Evolutionary conservation across 2,113 vertebrate species (phyloP), one percentile per base, ranked within the genome.

Genomic region (Pleuronectes platessa): DNA sequence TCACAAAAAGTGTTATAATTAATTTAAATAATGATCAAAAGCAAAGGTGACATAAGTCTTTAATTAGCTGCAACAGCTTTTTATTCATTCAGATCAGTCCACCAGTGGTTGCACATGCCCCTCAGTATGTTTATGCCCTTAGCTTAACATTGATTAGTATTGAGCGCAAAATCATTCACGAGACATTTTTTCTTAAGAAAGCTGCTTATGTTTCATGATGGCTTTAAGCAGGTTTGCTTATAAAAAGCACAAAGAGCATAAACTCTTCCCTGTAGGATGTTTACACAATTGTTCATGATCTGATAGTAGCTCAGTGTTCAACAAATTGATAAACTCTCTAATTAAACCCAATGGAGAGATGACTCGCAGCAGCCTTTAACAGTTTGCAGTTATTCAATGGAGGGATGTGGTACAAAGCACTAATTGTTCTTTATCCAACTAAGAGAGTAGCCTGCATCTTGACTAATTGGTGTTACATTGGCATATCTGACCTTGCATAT

Each of bases 221-320:
- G 3, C 18, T 26, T 56, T 15, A 23, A 53, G 21, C 54, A 65
- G 6, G 72, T 64, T 79, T 74, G 27, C 5, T 23, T 80, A 40
- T 2, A 67, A 54, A n/a, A 61, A 64, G 12, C 40, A 21, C 20
- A 26, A 35, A 15, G 51, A 63, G 53, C 5, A 51, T 68, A 20
- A 42, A n/a, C 24, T 21, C 45, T 23, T 74, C 71, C 61, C 62
- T 74, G 63, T 59, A 47, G 42, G 55, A 66, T 83, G 45, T 76
- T 53, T 67, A 51, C 54, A 40, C 45, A 49, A 0, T 21, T 20
- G 31, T 31, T 31, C 31, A 31, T 31, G 81, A 63, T 80, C 58
- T 31, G 74, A 58, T 65, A 49, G 58, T 18, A 73, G 62, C 76
- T 84, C 76, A 84, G 72, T 84, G 69, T 74, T 82, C 70, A 74